phyloP scores from a whole-genome alignment of 1,140 invertebrate genomes.

The Drosophila orosa region DNA sequence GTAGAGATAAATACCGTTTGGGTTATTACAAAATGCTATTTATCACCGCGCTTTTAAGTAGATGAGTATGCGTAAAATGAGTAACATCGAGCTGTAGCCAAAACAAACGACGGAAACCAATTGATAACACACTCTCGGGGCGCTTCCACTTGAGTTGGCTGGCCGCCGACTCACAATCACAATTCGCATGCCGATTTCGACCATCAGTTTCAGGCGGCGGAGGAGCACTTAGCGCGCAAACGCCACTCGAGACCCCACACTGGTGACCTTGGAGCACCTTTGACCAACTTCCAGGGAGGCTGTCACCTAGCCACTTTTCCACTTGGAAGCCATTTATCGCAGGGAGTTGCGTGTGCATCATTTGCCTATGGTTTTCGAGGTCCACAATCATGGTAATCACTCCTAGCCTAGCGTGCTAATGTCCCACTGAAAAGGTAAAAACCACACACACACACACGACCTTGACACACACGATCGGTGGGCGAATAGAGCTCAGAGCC shows the following conservation, averaged over 20 bases:
- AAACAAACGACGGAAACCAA: conserved; percentile 15
- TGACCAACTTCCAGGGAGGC: conserved; percentile 42
- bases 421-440: conserved; percentile 7
- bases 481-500: conserved; percentile 21
- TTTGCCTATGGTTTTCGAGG: conserved; percentile 32
- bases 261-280: conserved; percentile 27
- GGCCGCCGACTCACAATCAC: conserved; percentile 5
- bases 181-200: conserved; percentile 30
- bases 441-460: conserved; percentile 22
- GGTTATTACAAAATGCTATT: conserved; percentile 23
- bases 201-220: conserved; percentile 2
- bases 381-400: conserved; percentile 21
- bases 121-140: conserved; percentile 26
- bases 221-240: conserved; percentile 14
- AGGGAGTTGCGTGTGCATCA: conserved; percentile 42
- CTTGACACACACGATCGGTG: conserved; percentile 52
- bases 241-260: conserved; percentile 5
- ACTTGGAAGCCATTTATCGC: conserved; percentile 30
- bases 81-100: not conserved
- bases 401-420: conserved; percentile 24
- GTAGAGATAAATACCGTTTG: not conserved
- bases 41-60: conserved; percentile 9
- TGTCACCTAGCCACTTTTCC: conserved; percentile 33
- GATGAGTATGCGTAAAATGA: conserved; percentile 11
- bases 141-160: conserved; percentile 25